Evolutionary conservation across 2,113 vertebrate species (phyloP).

Genomic region (Pimephales promelas): DNA sequence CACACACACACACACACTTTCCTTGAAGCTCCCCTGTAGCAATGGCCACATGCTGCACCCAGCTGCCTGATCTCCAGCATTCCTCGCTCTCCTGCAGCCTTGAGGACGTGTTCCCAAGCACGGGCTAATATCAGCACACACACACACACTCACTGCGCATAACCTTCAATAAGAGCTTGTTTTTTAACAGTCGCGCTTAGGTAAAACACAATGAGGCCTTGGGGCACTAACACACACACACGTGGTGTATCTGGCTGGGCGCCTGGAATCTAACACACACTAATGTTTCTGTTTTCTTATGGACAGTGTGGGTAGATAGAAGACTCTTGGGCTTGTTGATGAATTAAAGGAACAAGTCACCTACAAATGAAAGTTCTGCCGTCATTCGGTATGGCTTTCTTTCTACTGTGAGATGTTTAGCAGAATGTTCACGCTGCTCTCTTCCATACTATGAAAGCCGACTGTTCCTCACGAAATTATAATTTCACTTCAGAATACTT

Average conservation of each 20-base stretch:
- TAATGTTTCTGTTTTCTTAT: neutral
- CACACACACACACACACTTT: conserved; percentile 44
- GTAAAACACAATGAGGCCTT: conserved; percentile 7
- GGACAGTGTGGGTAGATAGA: neutral
- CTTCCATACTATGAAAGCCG: too few relatives aligned
- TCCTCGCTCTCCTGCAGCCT: conserved; percentile 25
- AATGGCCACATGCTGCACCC: conserved; percentile 48
- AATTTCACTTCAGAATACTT: too few relatives aligned
- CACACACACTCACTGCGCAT: neutral
- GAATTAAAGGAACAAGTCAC: neutral
- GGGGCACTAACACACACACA: conserved; percentile 26
- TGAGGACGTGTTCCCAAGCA: conserved; percentile 32
- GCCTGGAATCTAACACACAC: conserved; percentile 2
- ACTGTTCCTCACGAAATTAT: too few relatives aligned
- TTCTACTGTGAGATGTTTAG: neutral
- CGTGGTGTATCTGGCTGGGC: neutral
- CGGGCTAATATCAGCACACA: neutral
- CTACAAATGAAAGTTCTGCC: neutral
- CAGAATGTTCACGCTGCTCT: too few relatives aligned
- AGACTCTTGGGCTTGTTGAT: neutral
- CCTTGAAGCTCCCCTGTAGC: conserved; percentile 47
- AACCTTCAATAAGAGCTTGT: conserved; percentile 28
- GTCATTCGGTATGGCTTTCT: neutral
- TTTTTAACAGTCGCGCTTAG: neutral
- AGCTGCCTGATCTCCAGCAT: conserved; percentile 40